phyloP scores from a whole-genome alignment of 2,797 vertebrate genomes.

The Pterois miles region DNA sequence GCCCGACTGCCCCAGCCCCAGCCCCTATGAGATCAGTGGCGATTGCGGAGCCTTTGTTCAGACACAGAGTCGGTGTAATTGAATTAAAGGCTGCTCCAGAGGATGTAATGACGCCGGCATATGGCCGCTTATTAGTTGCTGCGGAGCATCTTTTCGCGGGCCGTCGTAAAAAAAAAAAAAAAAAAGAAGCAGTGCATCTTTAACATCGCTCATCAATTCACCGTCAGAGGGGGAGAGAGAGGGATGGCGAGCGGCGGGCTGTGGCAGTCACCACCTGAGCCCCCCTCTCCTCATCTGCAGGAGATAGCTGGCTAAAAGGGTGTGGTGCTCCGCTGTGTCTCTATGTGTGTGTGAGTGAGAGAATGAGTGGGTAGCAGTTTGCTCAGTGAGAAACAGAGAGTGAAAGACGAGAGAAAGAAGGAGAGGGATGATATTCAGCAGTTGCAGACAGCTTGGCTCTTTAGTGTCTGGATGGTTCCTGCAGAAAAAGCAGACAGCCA shows the following conservation, averaged over 20 bases:
- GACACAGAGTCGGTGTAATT: slow-evolving; percentile 68
- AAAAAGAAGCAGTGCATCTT: slow-evolving; percentile 24
- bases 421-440: slow-evolving; percentile 50
- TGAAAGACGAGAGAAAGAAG: slow-evolving; percentile 55
- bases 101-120: slow-evolving; percentile 65
- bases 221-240: slow-evolving; percentile 14
- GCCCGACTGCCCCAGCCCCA: background rate
- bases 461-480: slow-evolving; percentile 59
- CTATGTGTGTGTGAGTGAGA: slow-evolving; percentile 10
- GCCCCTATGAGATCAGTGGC: slow-evolving; percentile 62
- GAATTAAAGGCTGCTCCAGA: slow-evolving; percentile 76
- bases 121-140: slow-evolving; percentile 62
- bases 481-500: slow-evolving; percentile 38
- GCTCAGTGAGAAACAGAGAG: slow-evolving; percentile 53
- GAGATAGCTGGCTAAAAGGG: slow-evolving; percentile 82
- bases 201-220: slow-evolving; percentile 50
- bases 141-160: slow-evolving; percentile 37
- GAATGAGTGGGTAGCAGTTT: slow-evolving; percentile 73
- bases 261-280: slow-evolving; percentile 77
- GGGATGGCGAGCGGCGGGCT: slow-evolving; percentile 41
- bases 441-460: slow-evolving; percentile 67
- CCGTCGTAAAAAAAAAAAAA: slow-evolving; percentile 27
- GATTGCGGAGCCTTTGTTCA: slow-evolving; percentile 76
- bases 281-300: slow-evolving; percentile 77
- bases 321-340: slow-evolving; percentile 77